Percentiles rank a stretch among this genome's conserved stretches.
Conservation (phyloP, 2,113 vertebrate genomes). For the Microcebus lehilahytsara region DNA sequence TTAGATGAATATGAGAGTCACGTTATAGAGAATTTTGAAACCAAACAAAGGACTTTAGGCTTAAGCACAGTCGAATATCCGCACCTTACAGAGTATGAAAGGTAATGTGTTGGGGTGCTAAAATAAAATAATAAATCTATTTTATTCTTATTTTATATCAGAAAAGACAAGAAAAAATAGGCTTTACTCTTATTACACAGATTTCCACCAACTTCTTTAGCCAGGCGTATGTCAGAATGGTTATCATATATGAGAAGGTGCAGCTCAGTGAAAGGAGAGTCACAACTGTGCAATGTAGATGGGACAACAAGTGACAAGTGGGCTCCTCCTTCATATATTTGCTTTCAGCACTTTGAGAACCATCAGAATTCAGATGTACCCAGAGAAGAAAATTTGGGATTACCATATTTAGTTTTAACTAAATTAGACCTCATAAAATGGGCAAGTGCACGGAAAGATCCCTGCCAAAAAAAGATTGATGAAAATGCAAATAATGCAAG, state of each 20-base stretch:
- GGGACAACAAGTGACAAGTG: background rate
- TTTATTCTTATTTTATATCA: background rate
- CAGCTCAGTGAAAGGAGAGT: background rate
- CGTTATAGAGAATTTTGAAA: background rate
- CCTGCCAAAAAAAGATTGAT: background rate
- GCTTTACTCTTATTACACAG: background rate
- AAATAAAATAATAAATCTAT: background rate
- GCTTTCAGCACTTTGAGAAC: background rate
- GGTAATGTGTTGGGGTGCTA: background rate
- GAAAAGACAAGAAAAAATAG: background rate
- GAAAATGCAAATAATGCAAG: background rate
- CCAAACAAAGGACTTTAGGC: background rate
- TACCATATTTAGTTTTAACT: background rate
- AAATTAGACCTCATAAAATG: background rate
- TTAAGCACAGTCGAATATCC: background rate
- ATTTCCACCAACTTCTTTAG: background rate
- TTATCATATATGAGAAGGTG: background rate
- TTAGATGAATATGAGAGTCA: background rate
- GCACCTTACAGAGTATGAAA: background rate
- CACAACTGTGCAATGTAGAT: background rate
- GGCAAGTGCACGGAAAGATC: background rate
- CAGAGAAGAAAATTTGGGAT: background rate
- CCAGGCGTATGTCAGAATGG: too few species aligned
- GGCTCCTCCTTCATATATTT: background rate
- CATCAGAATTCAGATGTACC: background rate